A percentile compares a stretch with the other conserved stretches of the same genome.
Evolutionary conservation across 2,888 invertebrate species (phyloP).

Genomic region (Cistogaster globosa): DNA sequence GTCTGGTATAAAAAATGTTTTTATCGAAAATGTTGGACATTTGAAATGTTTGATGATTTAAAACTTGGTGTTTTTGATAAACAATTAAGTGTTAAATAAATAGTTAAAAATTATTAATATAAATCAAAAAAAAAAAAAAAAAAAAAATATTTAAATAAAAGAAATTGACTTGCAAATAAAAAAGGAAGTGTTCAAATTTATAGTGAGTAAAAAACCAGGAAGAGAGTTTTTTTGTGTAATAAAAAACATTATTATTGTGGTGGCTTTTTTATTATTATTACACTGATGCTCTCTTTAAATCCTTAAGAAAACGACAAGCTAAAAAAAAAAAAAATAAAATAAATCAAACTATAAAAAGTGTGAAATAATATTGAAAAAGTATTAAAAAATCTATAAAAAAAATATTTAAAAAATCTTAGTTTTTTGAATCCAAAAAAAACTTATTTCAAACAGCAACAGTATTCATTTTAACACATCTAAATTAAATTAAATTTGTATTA

Average conservation of each 20-base stretch:
- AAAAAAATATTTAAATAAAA: neutral
- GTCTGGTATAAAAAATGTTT: slow-evolving; percentile 38
- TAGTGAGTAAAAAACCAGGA: slow-evolving; percentile 22
- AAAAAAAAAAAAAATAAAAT: slow-evolving; percentile 13
- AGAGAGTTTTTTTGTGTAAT: slow-evolving; percentile 20
- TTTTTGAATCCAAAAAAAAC: neutral
- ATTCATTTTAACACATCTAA: neutral
- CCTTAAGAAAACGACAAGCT: slow-evolving; percentile 6
- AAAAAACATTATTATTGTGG: slow-evolving; percentile 12
- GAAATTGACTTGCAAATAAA: neutral
- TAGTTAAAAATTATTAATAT: neutral
- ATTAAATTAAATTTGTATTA: neutral
- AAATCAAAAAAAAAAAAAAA: neutral
- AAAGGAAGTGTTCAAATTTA: neutral
- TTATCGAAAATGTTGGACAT: neutral
- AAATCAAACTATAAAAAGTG: too few relatives aligned
- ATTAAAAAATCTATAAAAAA: neutral
- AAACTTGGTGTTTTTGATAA: neutral
- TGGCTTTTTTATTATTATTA: slow-evolving; percentile 5
- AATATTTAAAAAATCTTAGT: neutral
- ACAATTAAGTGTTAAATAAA: neutral
- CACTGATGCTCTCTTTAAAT: neutral
- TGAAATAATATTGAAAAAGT: neutral
- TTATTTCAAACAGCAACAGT: slow-evolving; percentile 12
- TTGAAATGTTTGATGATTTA: neutral